phyloP scores from a whole-genome alignment of 1,140 invertebrate species.

The Tetraneura akinire region DNA sequence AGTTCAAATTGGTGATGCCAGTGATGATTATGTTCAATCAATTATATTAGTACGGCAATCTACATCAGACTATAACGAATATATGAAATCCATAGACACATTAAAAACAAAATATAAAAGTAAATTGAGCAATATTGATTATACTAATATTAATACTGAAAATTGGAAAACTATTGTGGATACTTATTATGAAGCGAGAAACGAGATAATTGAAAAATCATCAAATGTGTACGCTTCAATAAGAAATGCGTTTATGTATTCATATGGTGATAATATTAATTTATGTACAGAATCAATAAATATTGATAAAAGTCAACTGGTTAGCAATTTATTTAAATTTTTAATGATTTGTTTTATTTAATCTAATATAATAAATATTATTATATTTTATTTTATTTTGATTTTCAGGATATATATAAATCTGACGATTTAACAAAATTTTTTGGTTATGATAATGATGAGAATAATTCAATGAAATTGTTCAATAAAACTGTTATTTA shows the following conservation, averaged over 20 bases:
- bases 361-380: not conserved
- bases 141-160: not conserved
- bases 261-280: not conserved
- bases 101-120: not conserved
- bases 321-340: slow-evolving; percentile 20
- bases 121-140: not conserved
- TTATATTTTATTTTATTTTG: not conserved
- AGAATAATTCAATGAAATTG: not conserved
- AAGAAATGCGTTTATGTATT: not conserved
- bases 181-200: not conserved
- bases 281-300: not conserved
- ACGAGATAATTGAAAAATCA: not conserved
- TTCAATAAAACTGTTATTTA: not conserved
- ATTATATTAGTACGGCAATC: not conserved
- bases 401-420: slow-evolving; percentile 13
- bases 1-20: not conserved
- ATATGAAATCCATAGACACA: not conserved
- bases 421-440: not conserved
- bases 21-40: not conserved
- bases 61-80: not conserved
- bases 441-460: not conserved
- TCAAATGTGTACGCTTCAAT: not conserved
- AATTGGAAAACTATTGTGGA: not conserved
- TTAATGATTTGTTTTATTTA: not conserved
- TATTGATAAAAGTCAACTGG: not conserved